Evolutionary conservation across 2,797 vertebrate species (phyloP), one percentile per base, ranked within the genome.

Genomic region (Allenopithecus nigroviridis): DNA sequence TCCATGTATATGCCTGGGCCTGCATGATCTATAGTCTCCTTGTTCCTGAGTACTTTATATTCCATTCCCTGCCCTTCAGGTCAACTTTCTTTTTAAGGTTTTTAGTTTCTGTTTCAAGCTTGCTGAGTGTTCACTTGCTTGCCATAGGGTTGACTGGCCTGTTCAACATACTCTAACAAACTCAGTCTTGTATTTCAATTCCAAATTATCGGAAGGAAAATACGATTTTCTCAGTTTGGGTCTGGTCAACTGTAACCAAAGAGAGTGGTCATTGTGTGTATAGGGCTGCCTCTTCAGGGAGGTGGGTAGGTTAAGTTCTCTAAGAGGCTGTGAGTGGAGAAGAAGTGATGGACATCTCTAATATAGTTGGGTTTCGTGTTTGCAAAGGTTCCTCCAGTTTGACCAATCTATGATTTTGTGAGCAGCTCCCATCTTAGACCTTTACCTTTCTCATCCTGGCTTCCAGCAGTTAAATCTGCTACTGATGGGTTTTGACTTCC

Each of bases 181-280:
- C 22, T 78, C 64, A 70, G 9, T 79, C 17, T 95, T 94, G 16
- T 84, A 39, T 93, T 75, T 84, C 5, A 93, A 48, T 90, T 95
- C 0, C 30, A 90, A 74, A 87, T 83, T 86, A 91, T 95, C 2
- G 26, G 50, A 95, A 94, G 57, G 26, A 88, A 95, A 70, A 92
- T 85, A 68, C 81, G 5, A 78, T 59, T 92, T 21, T 4, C 10
- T 95, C 5, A 59, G 17, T 26, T 96, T 89, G 41, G 8, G 14
- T 90, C 13, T 96, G 11, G 48, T 80, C 41, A 87, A 14, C 92
- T 95, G 72, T 96, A 24, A 39, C 30, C 39, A 95, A 84, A 19
- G 46, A 55, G 5, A 24, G 28, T 79, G 14, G 17, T 95, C 39
- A 21, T 75, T 83, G 50, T 11, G 11, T 91, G 64, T 76, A 36